Conservation (phyloP, 1,140 invertebrate genomes). For the Sogatella furcifera region DNA sequence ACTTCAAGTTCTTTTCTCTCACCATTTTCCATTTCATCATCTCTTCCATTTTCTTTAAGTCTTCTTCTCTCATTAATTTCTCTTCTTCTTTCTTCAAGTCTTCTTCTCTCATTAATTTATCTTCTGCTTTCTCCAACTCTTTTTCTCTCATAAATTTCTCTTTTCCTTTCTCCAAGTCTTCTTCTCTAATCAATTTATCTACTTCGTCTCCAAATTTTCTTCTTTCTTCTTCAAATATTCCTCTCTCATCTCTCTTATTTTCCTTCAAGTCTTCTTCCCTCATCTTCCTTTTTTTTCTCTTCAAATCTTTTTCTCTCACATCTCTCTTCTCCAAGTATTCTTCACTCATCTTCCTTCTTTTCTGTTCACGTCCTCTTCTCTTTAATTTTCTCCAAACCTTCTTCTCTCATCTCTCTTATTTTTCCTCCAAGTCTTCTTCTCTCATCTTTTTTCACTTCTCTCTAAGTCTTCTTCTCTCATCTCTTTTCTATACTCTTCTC, state of each 20-base stretch:
- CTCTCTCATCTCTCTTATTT: not conserved
- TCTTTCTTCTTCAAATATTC: too few relatives aligned
- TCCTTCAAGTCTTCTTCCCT: not conserved
- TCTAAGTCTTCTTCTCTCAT: not conserved
- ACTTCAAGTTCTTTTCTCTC: not conserved
- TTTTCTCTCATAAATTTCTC: not conserved
- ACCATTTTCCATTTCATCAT: not conserved
- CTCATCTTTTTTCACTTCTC: not conserved
- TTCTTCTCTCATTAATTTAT: too few relatives aligned
- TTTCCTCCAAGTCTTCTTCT: not conserved
- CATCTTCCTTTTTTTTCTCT: not conserved
- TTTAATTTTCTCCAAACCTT: too few relatives aligned
- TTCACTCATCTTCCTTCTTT: not conserved
- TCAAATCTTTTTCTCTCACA: not conserved
- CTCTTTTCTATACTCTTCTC: too few relatives aligned
- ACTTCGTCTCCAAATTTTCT: too few relatives aligned
- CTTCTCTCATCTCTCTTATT: not conserved
- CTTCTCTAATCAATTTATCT: too few relatives aligned
- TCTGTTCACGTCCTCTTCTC: too few relatives aligned
- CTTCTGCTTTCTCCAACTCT: not conserved
- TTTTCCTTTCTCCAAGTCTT: not conserved
- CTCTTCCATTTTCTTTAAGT: not conserved
- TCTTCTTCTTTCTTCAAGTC: too few relatives aligned
- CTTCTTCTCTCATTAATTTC: too few relatives aligned
- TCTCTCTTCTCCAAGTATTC: too few relatives aligned